Percentiles rank a stretch among this genome's conserved stretches.
These are phyloP conservation scores for Nasonia vitripennis DNA, from an alignment of 1,140 invertebrate species.

Conservation along the genomic window DNA sequence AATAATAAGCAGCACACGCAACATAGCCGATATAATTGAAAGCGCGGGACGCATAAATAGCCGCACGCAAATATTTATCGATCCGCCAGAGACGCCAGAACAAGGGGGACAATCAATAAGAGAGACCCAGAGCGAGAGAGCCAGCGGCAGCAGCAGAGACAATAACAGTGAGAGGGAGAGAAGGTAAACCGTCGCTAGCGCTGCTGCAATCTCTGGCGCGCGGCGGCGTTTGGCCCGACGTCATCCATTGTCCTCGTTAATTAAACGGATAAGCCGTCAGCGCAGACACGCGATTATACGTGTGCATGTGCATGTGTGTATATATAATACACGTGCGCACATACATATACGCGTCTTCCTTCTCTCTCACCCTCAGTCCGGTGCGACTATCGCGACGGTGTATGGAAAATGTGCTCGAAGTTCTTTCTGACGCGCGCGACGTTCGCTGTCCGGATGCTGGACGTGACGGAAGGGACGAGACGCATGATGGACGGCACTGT, in stretches of 20 bases:
- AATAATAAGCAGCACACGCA: too few relatives aligned
- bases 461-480: not conserved
- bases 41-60: not conserved
- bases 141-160: not conserved
- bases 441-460: not conserved
- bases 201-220: constrained; percentile 58
- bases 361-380: too few relatives aligned
- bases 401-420: constrained; percentile 2
- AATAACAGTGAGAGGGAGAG: constrained; percentile 26
- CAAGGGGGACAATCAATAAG: constrained; percentile 25
- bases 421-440: not conserved
- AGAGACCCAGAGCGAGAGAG: not conserved
- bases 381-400: too few relatives aligned
- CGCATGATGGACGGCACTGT: too few relatives aligned
- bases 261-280: constrained; percentile 72
- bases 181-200: constrained; percentile 52
- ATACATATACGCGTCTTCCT: not conserved
- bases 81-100: constrained; percentile 1
- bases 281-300: constrained; percentile 28
- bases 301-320: constrained; percentile 42
- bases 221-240: constrained; percentile 44
- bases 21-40: constrained; percentile 4
- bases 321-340: constrained; percentile 27
- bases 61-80: constrained; percentile 33
- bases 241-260: constrained; percentile 71